These are phyloP conservation scores for Drosophila bocqueti DNA, from an alignment of 1,140 invertebrate genomes.

Conservation along the genomic window DNA sequence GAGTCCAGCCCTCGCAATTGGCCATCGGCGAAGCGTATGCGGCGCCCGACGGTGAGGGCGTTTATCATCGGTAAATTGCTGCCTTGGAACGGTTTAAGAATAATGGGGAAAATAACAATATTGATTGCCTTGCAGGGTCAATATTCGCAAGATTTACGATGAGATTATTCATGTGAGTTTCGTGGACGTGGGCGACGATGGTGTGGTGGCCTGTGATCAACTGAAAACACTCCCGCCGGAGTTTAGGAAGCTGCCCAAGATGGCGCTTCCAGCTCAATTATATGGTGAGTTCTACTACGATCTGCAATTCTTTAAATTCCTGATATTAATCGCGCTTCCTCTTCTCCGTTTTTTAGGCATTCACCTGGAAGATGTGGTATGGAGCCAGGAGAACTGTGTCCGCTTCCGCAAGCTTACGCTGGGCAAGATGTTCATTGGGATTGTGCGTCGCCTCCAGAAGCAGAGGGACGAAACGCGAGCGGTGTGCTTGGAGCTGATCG, in stretches of 20 bases:
- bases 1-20: slow-evolving; percentile 39
- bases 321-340: too few species aligned
- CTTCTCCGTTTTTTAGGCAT: slow-evolving; percentile 55
- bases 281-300: slow-evolving; percentile 52
- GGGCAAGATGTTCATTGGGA: slow-evolving; percentile 75
- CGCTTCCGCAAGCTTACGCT: slow-evolving; percentile 76
- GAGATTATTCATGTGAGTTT: slow-evolving; percentile 76
- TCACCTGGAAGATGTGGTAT: slow-evolving; percentile 58
- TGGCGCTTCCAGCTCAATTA: slow-evolving; percentile 74
- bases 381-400: slow-evolving; percentile 76
- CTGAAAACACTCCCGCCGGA: slow-evolving; percentile 60
- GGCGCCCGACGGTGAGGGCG: slow-evolving; percentile 61
- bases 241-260: slow-evolving; percentile 74
- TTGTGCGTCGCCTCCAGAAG: slow-evolving; percentile 52
- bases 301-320: rapidly evolving
- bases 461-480: slow-evolving; percentile 45
- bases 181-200: slow-evolving; percentile 79
- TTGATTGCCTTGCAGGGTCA: slow-evolving; percentile 52
- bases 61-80: slow-evolving; percentile 74
- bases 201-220: slow-evolving; percentile 68
- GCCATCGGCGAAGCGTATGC: slow-evolving; percentile 76
- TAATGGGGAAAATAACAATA: not conserved
- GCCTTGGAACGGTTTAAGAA: not conserved
- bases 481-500: slow-evolving; percentile 65
- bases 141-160: slow-evolving; percentile 74